Percentiles rank a stretch among this genome's conserved stretches.
These are phyloP conservation scores for Dreissena polymorpha DNA, from an alignment of 1,140 invertebrate species.

Conservation along the genomic window DNA sequence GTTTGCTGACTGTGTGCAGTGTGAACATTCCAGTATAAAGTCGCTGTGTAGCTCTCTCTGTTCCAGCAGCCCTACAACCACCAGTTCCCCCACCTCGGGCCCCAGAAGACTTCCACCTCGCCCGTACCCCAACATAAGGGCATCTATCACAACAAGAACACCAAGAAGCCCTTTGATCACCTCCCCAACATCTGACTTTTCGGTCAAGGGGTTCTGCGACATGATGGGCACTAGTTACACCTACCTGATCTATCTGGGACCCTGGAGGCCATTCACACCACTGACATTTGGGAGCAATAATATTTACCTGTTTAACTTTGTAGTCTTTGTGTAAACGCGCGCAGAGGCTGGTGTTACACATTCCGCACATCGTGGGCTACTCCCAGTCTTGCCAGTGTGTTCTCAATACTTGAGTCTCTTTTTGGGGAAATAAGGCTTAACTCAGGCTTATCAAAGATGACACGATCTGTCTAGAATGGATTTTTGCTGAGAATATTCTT, in stretches of 20 bases:
- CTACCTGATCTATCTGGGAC: conserved; percentile 52
- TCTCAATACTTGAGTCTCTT: no score
- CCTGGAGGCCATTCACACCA: conserved; percentile 64
- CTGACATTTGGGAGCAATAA: no score
- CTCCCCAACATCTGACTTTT: conserved; percentile 78
- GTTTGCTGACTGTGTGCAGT: conserved; percentile 30
- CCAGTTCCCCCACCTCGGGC: conserved; percentile 64
- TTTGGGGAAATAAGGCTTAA: no score
- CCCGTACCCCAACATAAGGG: conserved; percentile 66
- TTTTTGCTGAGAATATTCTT: no score
- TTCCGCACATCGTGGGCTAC: no score
- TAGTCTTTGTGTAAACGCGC: no score
- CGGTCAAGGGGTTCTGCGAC: conserved; percentile 78
- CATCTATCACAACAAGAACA: conserved; percentile 48
- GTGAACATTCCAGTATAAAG: conserved; percentile 52
- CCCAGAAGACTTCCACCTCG: conserved; percentile 64
- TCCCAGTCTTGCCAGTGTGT: no score
- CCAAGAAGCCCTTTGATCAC: conserved; percentile 55
- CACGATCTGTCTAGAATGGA: no score
- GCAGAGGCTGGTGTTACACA: no score
- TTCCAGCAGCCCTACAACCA: conserved; percentile 57
- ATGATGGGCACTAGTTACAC: conserved; percentile 67
- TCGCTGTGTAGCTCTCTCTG: conserved; percentile 49
- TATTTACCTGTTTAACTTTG: no score
- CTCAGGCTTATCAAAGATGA: no score